phyloP scores from a whole-genome alignment of 64 coral and sea anemone species.

The Dendrophyllia cribrosa region DNA sequence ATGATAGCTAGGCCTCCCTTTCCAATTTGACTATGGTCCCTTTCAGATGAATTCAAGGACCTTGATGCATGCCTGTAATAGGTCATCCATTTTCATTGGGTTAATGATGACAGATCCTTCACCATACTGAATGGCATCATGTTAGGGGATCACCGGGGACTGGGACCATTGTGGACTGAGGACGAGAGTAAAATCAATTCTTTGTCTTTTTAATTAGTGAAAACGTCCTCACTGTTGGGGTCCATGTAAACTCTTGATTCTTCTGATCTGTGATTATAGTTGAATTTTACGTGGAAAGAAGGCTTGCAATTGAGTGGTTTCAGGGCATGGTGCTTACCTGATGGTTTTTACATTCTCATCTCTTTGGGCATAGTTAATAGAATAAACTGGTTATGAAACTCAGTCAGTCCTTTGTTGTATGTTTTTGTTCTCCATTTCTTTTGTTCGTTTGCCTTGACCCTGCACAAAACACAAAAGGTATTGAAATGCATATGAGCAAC shows the following conservation, averaged over 20 bases:
- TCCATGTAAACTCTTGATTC: neutral
- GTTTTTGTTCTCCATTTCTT: too few relatives aligned
- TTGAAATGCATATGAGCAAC: too few relatives aligned
- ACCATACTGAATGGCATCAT: neutral
- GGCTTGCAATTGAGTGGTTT: too few relatives aligned
- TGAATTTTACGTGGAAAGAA: neutral
- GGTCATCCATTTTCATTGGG: neutral
- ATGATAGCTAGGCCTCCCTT: slow-evolving; percentile 25
- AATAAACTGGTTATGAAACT: too few relatives aligned
- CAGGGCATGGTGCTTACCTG: too few relatives aligned
- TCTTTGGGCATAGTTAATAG: too few relatives aligned
- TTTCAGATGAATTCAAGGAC: neutral
- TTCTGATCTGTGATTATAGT: neutral
- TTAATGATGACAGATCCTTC: neutral
- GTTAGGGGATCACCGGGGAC: neutral
- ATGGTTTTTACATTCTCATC: too few relatives aligned
- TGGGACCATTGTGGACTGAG: neutral
- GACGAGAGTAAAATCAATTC: neutral
- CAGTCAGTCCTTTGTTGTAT: too few relatives aligned
- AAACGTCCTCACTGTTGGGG: neutral
- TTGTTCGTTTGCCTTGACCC: too few relatives aligned
- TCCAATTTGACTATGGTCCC: slow-evolving; percentile 39
- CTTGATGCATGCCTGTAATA: neutral
- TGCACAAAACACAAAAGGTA: too few relatives aligned
- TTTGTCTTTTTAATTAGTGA: neutral